phyloP scores from a whole-genome alignment of 2,888 invertebrate genomes.

The Alviniconcha strummeri region DNA sequence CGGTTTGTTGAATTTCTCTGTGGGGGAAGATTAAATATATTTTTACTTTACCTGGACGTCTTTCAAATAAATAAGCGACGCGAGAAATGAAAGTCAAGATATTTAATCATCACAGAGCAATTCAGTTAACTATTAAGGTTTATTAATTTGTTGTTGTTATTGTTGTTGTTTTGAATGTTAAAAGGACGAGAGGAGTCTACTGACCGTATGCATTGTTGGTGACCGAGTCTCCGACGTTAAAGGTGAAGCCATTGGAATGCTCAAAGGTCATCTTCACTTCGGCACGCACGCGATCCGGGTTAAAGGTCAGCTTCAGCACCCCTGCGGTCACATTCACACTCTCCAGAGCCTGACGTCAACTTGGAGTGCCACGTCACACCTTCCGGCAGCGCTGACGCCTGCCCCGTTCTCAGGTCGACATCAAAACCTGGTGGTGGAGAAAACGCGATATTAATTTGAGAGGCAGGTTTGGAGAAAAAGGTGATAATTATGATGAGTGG shows the following conservation, averaged over 20 bases:
- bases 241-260: not conserved
- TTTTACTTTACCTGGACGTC: no score
- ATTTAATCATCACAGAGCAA: no score
- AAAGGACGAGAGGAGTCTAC: not conserved
- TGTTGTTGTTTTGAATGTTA: no score
- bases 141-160: no score
- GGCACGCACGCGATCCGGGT: not conserved
- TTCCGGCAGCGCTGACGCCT: not conserved
- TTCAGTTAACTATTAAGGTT: no score
- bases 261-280: slow-evolving; percentile 7
- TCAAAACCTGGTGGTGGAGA: not conserved
- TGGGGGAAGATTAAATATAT: no score
- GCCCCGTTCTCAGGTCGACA: not conserved
- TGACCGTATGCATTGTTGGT: slow-evolving; percentile 2
- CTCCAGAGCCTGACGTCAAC: not conserved
- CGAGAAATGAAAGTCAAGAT: no score
- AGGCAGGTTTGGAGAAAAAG: not conserved
- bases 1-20: no score
- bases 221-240: slow-evolving; percentile 13
- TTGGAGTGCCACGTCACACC: not conserved
- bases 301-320: slow-evolving; percentile 2
- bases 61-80: no score
- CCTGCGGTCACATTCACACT: not conserved
- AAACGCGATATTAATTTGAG: not conserved
- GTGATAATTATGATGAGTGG: no score